Percentiles rank a stretch among this genome's conserved stretches.
Evolutionary conservation across 2,113 vertebrate genomes (phyloP).

Genomic region (cattle (Bos taurus)): ARS-UCD2.0 NC_037350.1:39121501-39122000

Average conservation of each 20-base stretch:
- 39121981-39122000: background rate
- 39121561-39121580: background rate
- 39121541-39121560: background rate
- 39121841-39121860: background rate
- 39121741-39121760: background rate
- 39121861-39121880: background rate
- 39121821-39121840: background rate
- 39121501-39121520: background rate
- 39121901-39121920: background rate
- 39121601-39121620: background rate
- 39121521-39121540: background rate
- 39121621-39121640: background rate
- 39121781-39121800: background rate
- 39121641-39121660: background rate
- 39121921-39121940: background rate
- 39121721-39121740: background rate
- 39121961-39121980: background rate
- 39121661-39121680: background rate
- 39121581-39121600: background rate
- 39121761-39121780: background rate
- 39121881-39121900: background rate
- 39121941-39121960: background rate
- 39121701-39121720: background rate
- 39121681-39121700: background rate
- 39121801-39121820: background rate